Conservation (phyloP, 2,113 vertebrate genomes). For the Trogon melanurus region DNA sequence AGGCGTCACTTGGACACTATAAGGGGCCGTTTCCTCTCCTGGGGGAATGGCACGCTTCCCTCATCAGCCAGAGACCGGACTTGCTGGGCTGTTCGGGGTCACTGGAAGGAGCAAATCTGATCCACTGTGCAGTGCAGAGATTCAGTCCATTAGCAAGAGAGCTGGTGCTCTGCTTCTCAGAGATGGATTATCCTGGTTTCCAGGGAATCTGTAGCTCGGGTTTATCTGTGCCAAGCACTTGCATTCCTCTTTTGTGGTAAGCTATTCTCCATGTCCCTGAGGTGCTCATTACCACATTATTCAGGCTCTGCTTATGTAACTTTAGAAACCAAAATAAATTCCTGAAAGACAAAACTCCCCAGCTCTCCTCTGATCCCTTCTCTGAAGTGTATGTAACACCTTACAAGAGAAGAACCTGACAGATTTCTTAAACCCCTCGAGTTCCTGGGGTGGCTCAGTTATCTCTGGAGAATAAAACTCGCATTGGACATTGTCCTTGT, state of each 20-base stretch:
- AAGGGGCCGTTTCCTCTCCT: neutral
- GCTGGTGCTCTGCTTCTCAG: neutral
- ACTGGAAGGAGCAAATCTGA: neutral
- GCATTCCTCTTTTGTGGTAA: neutral
- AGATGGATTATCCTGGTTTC: constrained; percentile 37
- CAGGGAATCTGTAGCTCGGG: constrained; percentile 22
- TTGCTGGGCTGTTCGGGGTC: neutral
- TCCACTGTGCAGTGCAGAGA: neutral
- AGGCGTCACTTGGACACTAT: neutral
- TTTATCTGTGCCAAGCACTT: constrained; percentile 36
- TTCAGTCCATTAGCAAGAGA: neutral
- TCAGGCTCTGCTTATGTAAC: constrained; percentile 21
- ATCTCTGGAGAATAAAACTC: neutral
- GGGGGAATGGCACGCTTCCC: neutral
- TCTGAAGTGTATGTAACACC: neutral
- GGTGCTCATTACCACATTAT: constrained; percentile 53
- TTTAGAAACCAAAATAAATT: constrained; percentile 36
- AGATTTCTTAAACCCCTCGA: neutral
- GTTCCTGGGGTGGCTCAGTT: neutral
- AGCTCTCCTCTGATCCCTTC: neutral
- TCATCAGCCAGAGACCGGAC: neutral
- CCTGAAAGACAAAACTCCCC: neutral
- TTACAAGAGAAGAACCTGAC: neutral
- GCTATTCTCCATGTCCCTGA: constrained; percentile 17
- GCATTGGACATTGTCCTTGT: neutral